These are phyloP conservation scores for Leucopsar rothschildi DNA, from an alignment of 2,113 vertebrate genomes.

Conservation along the genomic window DNA sequence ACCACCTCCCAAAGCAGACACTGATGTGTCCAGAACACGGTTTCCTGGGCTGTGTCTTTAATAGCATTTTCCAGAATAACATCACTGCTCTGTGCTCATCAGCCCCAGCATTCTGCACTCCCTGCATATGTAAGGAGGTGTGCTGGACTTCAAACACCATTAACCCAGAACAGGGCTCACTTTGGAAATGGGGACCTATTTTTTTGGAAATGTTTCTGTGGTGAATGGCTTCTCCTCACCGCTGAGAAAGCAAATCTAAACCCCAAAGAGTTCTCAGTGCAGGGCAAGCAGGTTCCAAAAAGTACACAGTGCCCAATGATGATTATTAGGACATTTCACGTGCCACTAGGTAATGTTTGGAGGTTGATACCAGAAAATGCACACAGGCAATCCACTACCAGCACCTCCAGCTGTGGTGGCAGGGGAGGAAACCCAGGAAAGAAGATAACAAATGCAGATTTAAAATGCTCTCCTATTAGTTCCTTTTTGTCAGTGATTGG, in stretches of 20 bases:
- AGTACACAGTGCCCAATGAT: not conserved
- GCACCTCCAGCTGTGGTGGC: not conserved
- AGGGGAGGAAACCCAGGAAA: not conserved
- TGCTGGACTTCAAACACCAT: not conserved
- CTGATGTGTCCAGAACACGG: not conserved
- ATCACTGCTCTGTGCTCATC: not conserved
- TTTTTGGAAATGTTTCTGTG: not conserved
- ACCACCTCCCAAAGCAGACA: not conserved
- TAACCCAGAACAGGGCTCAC: not conserved
- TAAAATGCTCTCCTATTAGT: not conserved
- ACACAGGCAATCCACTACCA: not conserved
- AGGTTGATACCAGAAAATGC: not conserved
- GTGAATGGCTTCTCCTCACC: not conserved
- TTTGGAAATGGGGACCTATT: not conserved
- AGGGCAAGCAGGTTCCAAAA: not conserved
- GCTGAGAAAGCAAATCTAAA: not conserved
- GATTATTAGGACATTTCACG: not conserved
- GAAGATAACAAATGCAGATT: not conserved
- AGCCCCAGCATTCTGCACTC: not conserved
- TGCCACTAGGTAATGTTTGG: not conserved
- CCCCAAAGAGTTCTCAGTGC: not conserved
- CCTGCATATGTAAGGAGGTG: not conserved
- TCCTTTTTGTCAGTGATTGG: not conserved
- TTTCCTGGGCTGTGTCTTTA: not conserved
- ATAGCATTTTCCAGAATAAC: not conserved